Evolutionary conservation across 2,113 vertebrate species (phyloP).

Genomic region (Datnioides undecimradiatus): DNA sequence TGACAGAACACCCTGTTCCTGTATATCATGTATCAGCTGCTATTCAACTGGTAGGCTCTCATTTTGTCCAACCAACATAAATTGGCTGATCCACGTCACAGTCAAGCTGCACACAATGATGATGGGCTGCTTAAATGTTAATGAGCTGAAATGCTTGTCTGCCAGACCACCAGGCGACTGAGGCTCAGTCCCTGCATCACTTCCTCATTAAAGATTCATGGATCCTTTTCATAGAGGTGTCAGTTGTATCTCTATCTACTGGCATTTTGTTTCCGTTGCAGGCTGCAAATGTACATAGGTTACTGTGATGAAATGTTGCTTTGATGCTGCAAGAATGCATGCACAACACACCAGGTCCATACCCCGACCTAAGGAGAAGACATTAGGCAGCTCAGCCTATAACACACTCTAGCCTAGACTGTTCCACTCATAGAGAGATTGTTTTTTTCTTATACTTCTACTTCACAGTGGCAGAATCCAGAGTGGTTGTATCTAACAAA

Average conservation of each 20-base stretch:
- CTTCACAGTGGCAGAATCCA: no score
- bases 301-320: not conserved
- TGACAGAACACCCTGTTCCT: not conserved
- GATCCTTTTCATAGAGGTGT: not conserved
- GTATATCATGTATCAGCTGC: not conserved
- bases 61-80: not conserved
- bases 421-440: no score
- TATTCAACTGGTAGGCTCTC: not conserved
- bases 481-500: no score
- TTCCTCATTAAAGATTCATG: conserved; percentile 50
- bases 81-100: not conserved
- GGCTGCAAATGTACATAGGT: not conserved
- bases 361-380: not conserved
- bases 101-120: conserved; percentile 8
- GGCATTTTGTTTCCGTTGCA: conserved; percentile 4
- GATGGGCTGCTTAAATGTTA: conserved; percentile 60
- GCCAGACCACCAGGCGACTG: conserved; percentile 13
- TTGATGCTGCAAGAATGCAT: not conserved
- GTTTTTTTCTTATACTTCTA: no score
- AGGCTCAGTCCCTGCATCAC: conserved; percentile 5
- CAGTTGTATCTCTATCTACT: not conserved
- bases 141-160: conserved; percentile 36
- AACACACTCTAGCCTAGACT: no score
- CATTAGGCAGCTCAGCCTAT: no score
- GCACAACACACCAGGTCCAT: not conserved